Conservation (phyloP, 2,797 vertebrate genomes). For the Remorina albescens region DNA sequence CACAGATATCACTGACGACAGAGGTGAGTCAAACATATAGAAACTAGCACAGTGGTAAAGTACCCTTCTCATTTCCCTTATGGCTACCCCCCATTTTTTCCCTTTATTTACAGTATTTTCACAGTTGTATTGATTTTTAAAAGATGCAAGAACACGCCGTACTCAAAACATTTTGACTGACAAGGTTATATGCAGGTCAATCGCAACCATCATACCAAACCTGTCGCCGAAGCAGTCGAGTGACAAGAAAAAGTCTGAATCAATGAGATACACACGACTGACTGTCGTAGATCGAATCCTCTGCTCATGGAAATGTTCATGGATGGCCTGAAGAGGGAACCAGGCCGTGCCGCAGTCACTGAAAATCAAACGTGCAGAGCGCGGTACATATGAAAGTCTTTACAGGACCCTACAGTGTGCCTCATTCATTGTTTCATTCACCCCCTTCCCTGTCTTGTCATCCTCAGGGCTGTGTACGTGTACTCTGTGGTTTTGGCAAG, state of each 20-base stretch:
- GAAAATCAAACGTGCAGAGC: conserved; percentile 69
- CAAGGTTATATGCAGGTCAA: conserved; percentile 7
- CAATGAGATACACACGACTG: conserved; percentile 64
- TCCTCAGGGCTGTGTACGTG: conserved; percentile 67
- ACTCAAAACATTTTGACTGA: conserved; percentile 19
- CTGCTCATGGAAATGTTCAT: conserved; percentile 67
- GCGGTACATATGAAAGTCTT: conserved; percentile 79
- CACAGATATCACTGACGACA: not conserved
- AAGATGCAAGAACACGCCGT: not conserved
- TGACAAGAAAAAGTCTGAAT: conserved; percentile 42
- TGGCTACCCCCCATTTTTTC: not conserved
- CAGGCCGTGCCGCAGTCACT: conserved; percentile 62
- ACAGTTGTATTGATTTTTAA: not conserved
- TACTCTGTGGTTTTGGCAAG: conserved; percentile 81
- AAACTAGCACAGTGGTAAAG: no score
- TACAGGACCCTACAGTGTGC: conserved; percentile 64
- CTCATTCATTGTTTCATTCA: conserved; percentile 57
- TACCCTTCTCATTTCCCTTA: not conserved
- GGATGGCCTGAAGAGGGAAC: conserved; percentile 65
- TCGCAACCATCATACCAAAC: conserved; percentile 25
- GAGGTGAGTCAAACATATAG: not conserved
- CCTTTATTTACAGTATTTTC: conserved; percentile 6
- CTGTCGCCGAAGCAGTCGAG: conserved; percentile 25
- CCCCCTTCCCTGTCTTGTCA: conserved; percentile 60
- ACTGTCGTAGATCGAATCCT: conserved; percentile 45